Base-by-base conservation (phyloP, 2,797 vertebrate species). In the Cossypha dichroa region DNA sequence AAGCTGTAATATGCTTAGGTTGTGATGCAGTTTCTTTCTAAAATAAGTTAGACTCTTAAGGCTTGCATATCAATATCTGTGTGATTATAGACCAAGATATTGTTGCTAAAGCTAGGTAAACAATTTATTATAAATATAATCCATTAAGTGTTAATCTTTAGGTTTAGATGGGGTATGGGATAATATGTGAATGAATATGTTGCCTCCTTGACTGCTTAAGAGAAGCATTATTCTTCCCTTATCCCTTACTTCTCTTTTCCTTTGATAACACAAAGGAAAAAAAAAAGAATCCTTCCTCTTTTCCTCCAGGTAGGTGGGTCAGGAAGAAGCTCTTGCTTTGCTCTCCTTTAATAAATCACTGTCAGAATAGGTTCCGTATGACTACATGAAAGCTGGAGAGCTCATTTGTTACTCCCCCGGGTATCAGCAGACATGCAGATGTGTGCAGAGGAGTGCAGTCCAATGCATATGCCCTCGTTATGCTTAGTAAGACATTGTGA, bases 341-440 rank as follows among this genome's bases (percentile, higher is more conserved):
- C 40, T 92, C 45, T 87, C 62, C 90, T 92, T 69, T 41, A 74
- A 92, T 94, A 96, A 94, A 94, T 92, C 94, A 85, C 83, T 93
- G 76, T 95, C 94, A 91, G 91, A 96, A 95, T 95, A 93, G 72
- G 54, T 94, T 97, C 94, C 69, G 33, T 96, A 93, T 93, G 94
- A 91, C 75, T 83, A 91, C 93, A 89, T 92, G 91, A 96, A 94
- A 95, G 95, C 87, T 73, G 72, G 72, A 87, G 84, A 87, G 81
- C 55, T 93, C 51, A 38, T 94, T 97, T 96, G 84, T 95, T 88
- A 78, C 79, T 93, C 91, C 76, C 76, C 54, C 0, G 21, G 29
- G 89, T 89, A 91, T 28, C 79, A 87, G 82, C 79, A 95, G 89
- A 78, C 51, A 28, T 64, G 19, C 96, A 96, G 91, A 96, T 96